These are phyloP conservation scores for Synaphobranchus kaupii DNA, from an alignment of 2,797 vertebrate genomes.

Conservation along the genomic window DNA sequence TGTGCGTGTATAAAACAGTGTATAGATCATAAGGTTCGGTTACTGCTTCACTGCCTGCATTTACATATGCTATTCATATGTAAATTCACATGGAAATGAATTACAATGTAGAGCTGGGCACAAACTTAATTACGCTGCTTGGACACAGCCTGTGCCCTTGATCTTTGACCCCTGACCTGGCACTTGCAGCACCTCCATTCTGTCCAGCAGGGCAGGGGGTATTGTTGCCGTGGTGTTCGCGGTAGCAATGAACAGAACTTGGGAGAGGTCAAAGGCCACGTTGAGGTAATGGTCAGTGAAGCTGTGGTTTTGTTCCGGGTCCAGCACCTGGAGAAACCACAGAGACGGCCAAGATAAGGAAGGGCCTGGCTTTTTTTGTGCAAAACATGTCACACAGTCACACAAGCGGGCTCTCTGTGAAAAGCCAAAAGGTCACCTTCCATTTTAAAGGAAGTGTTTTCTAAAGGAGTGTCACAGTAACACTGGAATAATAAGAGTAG, in stretches of 20 bases:
- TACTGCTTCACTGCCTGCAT: neutral
- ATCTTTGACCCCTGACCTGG: constrained; percentile 60
- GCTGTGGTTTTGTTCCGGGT: constrained; percentile 96
- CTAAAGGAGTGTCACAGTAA: neutral
- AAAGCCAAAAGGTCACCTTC: neutral
- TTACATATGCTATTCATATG: constrained; percentile 1
- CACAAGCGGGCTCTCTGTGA: neutral
- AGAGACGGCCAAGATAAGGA: neutral
- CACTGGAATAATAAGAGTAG: neutral
- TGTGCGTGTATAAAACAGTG: neutral
- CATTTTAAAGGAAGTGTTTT: neutral
- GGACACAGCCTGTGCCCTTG: neutral
- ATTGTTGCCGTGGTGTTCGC: constrained; percentile 93
- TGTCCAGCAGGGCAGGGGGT: constrained; percentile 89
- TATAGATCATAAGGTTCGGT: neutral
- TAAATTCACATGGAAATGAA: neutral
- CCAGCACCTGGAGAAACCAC: constrained; percentile 79
- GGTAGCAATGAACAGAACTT: constrained; percentile 97
- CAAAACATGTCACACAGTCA: neutral
- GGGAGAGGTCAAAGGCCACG: constrained; percentile 95
- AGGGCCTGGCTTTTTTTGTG: neutral
- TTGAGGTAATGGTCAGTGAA: constrained; percentile 98
- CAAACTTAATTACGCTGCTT: neutral
- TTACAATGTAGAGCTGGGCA: constrained; percentile 28
- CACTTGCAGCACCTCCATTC: constrained; percentile 96